These are phyloP conservation scores for Metridium senile DNA, from an alignment of 92 coral and sea anemone species.

Conservation along the genomic window DNA sequence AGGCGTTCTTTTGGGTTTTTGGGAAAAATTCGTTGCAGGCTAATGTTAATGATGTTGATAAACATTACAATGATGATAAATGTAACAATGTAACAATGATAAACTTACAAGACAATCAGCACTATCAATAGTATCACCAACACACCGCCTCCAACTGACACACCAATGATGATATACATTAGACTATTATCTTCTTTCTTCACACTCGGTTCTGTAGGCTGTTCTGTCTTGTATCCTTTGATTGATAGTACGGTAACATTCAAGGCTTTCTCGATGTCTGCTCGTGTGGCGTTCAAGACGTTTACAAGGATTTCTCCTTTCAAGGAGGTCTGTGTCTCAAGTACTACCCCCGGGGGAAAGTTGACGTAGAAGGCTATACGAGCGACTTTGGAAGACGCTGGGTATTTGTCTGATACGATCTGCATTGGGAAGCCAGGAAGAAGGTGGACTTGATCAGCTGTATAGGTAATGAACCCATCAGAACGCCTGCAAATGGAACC, in stretches of 20 bases:
- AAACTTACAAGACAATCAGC: no score
- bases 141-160: neutral
- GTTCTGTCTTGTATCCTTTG: neutral
- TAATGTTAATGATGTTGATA: no score
- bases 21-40: no score
- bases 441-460: constrained; percentile 39
- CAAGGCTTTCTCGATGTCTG: constrained; percentile 21
- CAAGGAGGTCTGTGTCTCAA: constrained; percentile 12
- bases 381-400: constrained; percentile 23
- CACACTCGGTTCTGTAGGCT: neutral
- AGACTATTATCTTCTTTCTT: neutral
- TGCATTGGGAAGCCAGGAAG: constrained; percentile 46
- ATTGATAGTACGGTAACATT: neutral
- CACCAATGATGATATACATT: neutral
- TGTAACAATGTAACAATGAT: no score
- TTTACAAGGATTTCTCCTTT: constrained; percentile 8
- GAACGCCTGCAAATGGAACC: constrained; percentile 34
- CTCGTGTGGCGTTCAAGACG: constrained; percentile 19
- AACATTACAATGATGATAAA: no score
- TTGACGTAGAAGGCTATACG: constrained; percentile 37
- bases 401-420: constrained; percentile 3
- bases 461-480: neutral
- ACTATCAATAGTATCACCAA: neutral
- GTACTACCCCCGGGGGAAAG: constrained; percentile 29
- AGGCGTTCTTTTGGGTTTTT: no score